A percentile compares a stretch with the other conserved stretches of the same genome.
Evolutionary conservation across 2,888 invertebrate species (phyloP).

Genomic region (Callosobruchus maculatus): DNA sequence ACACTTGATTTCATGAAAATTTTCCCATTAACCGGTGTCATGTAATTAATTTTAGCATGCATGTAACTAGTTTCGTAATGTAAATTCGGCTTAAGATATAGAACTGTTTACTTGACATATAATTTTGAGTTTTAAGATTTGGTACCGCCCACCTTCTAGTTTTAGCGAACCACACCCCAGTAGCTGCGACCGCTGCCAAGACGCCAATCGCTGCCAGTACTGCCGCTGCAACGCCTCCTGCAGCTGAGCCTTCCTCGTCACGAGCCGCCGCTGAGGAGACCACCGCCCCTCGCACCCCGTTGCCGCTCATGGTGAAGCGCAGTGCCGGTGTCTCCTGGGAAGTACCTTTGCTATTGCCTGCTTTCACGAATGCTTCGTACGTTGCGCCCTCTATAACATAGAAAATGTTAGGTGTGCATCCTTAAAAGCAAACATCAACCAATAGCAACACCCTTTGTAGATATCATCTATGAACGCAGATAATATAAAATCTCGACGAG

Average conservation of each 20-base stretch:
- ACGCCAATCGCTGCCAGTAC: constrained; percentile 61
- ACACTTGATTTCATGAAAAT: no score
- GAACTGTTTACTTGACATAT: no score
- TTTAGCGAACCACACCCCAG: constrained; percentile 61
- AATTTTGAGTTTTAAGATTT: no score
- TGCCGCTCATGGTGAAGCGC: constrained; percentile 71
- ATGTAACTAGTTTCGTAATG: no score
- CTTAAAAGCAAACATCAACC: no score
- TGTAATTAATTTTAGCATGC: no score
- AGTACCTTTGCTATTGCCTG: constrained; percentile 67
- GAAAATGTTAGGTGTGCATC: constrained; percentile 1
- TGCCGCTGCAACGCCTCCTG: constrained; percentile 62
- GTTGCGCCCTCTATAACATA: constrained; percentile 58
- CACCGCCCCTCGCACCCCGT: constrained; percentile 67
- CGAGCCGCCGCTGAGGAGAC: not conserved
- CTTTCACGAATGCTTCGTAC: constrained; percentile 80
- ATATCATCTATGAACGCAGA: no score
- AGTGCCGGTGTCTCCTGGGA: constrained; percentile 72
- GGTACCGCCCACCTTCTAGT: constrained; percentile 53
- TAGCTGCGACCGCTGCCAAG: constrained; percentile 60
- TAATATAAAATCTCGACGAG: no score
- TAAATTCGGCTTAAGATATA: no score
- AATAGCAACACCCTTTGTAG: no score
- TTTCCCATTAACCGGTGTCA: no score
- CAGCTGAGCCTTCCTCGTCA: constrained; percentile 52